These are phyloP conservation scores for Heliornis fulica DNA, from an alignment of 2,113 vertebrate genomes.

Conservation along the genomic window DNA sequence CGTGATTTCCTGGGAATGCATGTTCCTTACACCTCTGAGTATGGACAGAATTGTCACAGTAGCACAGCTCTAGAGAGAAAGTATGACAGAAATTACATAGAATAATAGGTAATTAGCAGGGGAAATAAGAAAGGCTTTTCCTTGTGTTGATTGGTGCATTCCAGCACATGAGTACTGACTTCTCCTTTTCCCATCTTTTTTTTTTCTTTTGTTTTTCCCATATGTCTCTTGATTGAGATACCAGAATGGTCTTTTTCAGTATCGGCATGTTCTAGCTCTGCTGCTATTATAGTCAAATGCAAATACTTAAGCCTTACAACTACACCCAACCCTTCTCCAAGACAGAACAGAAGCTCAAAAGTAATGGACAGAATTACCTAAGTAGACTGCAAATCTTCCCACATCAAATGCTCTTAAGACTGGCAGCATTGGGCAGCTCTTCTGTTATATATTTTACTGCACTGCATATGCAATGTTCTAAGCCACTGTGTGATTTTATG, in stretches of 20 bases:
- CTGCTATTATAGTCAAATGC: background rate
- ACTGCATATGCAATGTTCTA: background rate
- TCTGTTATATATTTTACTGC: background rate
- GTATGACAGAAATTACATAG: background rate
- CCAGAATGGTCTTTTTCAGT: background rate
- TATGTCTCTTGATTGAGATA: background rate
- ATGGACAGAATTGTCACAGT: background rate
- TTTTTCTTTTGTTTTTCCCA: background rate
- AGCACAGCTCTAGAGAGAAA: background rate
- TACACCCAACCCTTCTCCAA: background rate
- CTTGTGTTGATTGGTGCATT: background rate
- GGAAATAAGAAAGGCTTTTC: background rate
- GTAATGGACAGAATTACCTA: background rate
- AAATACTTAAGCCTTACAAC: background rate
- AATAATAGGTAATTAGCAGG: background rate
- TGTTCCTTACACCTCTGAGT: background rate
- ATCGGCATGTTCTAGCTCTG: background rate
- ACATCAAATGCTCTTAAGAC: background rate
- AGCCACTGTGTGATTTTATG: background rate
- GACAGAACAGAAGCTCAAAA: background rate
- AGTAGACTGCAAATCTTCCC: background rate
- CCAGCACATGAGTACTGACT: background rate
- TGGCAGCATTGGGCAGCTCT: background rate
- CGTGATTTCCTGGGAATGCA: background rate
- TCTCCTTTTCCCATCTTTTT: background rate